Evolutionary conservation across 2,113 vertebrate species (phyloP).

Genomic region (Erythrocebus patas): DNA sequence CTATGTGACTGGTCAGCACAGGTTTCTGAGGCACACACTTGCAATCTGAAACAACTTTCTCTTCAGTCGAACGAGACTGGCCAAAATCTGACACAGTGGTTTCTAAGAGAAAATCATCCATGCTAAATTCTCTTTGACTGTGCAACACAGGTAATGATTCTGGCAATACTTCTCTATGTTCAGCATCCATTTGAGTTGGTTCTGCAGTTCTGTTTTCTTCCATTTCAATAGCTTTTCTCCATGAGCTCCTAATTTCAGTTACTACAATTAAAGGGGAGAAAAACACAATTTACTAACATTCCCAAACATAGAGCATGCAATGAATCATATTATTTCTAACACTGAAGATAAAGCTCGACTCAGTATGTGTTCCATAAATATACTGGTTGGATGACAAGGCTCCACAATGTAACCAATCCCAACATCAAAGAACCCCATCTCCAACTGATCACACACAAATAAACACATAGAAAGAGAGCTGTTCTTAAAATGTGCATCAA

Average conservation of each 20-base stretch:
- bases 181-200: not conserved
- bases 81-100: not conserved
- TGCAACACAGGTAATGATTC: not conserved
- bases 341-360: slow-evolving; percentile 13
- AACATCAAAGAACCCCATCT: slow-evolving; percentile 12
- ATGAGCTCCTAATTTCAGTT: slow-evolving; percentile 81
- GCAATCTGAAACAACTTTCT: not conserved
- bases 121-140: not conserved
- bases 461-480: slow-evolving; percentile 4
- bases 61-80: slow-evolving; percentile 33
- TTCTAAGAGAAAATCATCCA: not conserved
- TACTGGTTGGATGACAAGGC: not conserved
- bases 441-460: not conserved
- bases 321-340: slow-evolving; percentile 34
- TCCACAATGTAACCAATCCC: not conserved
- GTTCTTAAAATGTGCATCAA: slow-evolving; percentile 2
- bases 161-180: not conserved
- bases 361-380: not conserved
- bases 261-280: slow-evolving; percentile 69
- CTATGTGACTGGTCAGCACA: accelerated
- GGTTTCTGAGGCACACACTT: not conserved
- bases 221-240: slow-evolving; percentile 80
- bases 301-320: slow-evolving; percentile 15
- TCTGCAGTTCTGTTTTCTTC: slow-evolving; percentile 48
- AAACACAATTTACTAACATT: slow-evolving; percentile 49